Evolutionary conservation across 2,797 vertebrate genomes (phyloP), one percentile per base, ranked within the genome.

Genomic region (Enteromius anoplus): DNA sequence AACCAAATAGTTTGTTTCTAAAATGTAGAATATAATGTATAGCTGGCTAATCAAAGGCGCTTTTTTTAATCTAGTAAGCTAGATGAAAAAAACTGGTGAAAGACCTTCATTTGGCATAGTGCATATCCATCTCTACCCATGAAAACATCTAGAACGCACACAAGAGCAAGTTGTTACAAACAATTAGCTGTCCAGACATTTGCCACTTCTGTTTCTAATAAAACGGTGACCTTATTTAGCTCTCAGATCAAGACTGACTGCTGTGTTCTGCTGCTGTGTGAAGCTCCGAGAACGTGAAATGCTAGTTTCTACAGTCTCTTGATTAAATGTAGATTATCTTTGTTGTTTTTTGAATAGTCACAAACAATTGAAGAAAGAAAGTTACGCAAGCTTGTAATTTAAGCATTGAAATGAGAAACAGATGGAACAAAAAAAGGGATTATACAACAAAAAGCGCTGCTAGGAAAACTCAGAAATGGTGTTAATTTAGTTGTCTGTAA

Each of bases 401-500:
- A 70, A 51, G 73, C 29, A 37, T 45, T 5, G 62, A 60, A 80
- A 60, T 47, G 37, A n/a, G 55, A 66, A 82, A 70, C 73, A 77
- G 80, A 76, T 82, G 79, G 72, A 77, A 64, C 21, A 77, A 26
- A 80, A 42, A 64, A 82, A 71, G 72, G 26, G 42, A 84, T 84
- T 68, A 26, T n/a, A 69, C 73, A 62, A 42, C 68, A 78, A 80
- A 81, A 49, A 51, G 8, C 15, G 64, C 79, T 34, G 53, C 17
- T 17, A 23, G 14, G 32, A 72, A 47, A 47, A 49, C 21, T 64
- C 26, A 68, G 76, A 71, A 66, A 51, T 65, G 45, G 76, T 77
- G 72, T 64, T 87, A 87, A 87, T 88, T 85, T 85, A 85, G 85
- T 83, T 71, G 34, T 89, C 82, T 87, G 51, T 82, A 71, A 37